Conservation (phyloP, 2,888 invertebrate genomes). For the Nomada ruficornis region DNA sequence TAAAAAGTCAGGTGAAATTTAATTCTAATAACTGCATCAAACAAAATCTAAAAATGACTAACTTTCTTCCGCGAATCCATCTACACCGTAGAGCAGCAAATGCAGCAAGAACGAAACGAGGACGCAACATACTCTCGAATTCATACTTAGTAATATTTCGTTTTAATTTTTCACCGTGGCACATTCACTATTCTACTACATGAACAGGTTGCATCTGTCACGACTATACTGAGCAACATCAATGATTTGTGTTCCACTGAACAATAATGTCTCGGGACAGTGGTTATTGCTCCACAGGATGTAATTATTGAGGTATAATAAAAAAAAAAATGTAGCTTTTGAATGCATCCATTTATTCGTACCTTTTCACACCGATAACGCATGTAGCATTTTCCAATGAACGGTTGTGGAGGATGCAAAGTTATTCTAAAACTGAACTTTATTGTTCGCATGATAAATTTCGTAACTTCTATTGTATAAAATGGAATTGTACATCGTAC, state of each 20-base stretch:
- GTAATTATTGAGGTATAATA: slow-evolving; percentile 43
- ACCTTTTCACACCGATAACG: no score
- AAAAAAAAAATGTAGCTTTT: slow-evolving; percentile 22
- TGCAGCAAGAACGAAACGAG: slow-evolving; percentile 46
- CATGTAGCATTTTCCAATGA: no score
- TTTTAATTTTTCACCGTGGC: slow-evolving; percentile 29
- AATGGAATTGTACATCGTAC: neutral
- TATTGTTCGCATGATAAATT: neutral
- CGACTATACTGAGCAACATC: slow-evolving; percentile 15
- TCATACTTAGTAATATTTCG: slow-evolving; percentile 44
- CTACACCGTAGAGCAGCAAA: slow-evolving; percentile 27
- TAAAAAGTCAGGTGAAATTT: neutral
- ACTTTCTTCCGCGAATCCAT: slow-evolving; percentile 37
- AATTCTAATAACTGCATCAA: neutral
- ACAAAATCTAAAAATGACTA: slow-evolving; percentile 26
- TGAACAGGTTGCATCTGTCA: slow-evolving; percentile 6
- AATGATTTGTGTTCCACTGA: slow-evolving; percentile 22
- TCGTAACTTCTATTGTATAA: neutral
- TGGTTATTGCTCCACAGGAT: slow-evolving; percentile 46
- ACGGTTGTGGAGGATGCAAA: neutral
- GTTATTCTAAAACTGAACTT: neutral
- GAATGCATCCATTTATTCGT: slow-evolving; percentile 29
- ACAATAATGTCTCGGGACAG: slow-evolving; percentile 41
- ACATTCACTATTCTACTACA: slow-evolving; percentile 21
- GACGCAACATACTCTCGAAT: slow-evolving; percentile 34